phyloP scores from a whole-genome alignment of 92 coral and sea anemone genomes.

The Heliopora coerulea region DNA sequence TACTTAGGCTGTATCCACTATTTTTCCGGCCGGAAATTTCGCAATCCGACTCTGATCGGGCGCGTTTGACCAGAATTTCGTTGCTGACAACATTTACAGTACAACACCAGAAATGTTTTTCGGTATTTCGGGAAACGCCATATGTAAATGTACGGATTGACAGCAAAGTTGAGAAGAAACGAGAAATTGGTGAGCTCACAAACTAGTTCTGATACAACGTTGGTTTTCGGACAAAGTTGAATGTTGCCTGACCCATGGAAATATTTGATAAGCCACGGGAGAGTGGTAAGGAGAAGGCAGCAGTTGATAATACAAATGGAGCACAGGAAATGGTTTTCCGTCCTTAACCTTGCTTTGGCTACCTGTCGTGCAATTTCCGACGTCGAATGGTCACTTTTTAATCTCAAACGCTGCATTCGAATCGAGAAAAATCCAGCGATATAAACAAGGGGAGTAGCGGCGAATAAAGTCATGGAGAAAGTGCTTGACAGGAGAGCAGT shows the following conservation, averaged over 20 bases:
- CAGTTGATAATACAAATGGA: constrained; percentile 5
- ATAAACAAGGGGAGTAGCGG: not conserved
- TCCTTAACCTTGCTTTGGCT: constrained; percentile 7
- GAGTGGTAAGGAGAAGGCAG: not conserved
- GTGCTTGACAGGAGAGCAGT: no score
- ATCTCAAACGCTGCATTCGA: not conserved
- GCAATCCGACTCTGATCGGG: no score
- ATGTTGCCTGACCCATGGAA: not conserved
- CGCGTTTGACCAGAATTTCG: no score
- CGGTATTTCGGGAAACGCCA: constrained; percentile 27
- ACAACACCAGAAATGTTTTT: not conserved
- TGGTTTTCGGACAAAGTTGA: no score
- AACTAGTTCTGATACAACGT: no score
- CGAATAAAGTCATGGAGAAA: no score
- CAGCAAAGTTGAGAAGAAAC: not conserved
- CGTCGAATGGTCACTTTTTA: not conserved
- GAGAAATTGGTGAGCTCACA: not conserved
- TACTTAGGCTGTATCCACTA: no score
- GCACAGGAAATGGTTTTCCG: constrained; percentile 9
- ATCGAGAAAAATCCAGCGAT: constrained; percentile 5
- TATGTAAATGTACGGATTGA: constrained; percentile 13
- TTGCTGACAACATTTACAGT: constrained; percentile 10
- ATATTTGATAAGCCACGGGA: not conserved
- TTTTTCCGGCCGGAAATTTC: no score
- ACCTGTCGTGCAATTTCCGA: constrained; percentile 2